Base-by-base conservation (phyloP, 1,140 invertebrate genomes). In the Aphidius gifuensis region DNA sequence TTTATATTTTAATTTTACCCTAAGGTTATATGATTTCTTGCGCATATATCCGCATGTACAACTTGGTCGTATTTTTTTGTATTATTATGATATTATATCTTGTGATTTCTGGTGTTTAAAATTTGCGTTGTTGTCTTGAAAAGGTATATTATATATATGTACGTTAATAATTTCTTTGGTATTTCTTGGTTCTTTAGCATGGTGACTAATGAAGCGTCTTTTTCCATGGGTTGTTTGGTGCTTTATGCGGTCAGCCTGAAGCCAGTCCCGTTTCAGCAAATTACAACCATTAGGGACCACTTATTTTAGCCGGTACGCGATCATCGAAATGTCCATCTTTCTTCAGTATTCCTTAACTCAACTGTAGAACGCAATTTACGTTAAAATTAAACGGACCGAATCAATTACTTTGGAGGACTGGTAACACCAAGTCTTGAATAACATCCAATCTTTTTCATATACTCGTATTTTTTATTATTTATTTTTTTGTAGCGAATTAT, bases 341-440 rank as follows among this genome's bases (percentile, higher is more conserved):
- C 53, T 42, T 11, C 40, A 39, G 32, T 16, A 55, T 42, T 32
- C 23, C 23, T 32, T 32, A 32, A 32, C 64, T 60, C 66, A 51
- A 51, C 58, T 9, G 58, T 50, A 60, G 50, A 42, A 66, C 67
- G 73, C 69, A 78, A 78, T 80, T 78, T 77, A 75, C 73, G 70
- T 76, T 70, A 76, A 78, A 32, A 79, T 78, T 79, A 78, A 80
- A 75, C 74, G 75, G 69, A 66, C 74, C 76, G 72, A 79, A 80
- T 80, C 76, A 78, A 80, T 80, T 80, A 79, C 74, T 61, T 60
- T 60, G 48, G 53, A 55, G 7, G 40, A 42, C 51, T 57, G 68
- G 63, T 64, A 47, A 55, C 47, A 56, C 67, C 57, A 58, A 40
- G 51, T 51, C 53, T 39, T 42, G 23, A 43, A 47, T 61, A 66